Evolutionary conservation across 2,113 vertebrate genomes (phyloP).

Genomic region (Rattus rattus): DNA sequence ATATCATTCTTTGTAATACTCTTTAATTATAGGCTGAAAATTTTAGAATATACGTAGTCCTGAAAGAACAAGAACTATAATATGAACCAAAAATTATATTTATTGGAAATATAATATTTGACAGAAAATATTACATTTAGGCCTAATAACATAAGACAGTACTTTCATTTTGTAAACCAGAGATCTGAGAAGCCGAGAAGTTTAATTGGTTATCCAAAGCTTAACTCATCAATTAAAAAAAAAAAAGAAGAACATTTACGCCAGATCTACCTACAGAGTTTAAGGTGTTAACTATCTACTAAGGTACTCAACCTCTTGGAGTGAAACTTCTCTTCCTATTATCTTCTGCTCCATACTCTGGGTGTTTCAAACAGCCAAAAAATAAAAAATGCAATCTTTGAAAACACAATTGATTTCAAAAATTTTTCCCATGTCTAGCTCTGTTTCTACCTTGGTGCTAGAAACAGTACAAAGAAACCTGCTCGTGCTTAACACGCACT

Average conservation of each 20-base stretch:
- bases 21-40: neutral
- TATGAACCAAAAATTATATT: constrained; percentile 25
- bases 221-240: neutral
- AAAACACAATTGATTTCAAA: constrained; percentile 24
- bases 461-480: neutral
- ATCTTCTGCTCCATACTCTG: neutral
- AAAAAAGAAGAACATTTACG: constrained; percentile 13
- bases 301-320: neutral
- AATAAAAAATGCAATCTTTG: neutral
- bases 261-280: neutral
- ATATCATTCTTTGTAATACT: constrained; percentile 23
- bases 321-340: neutral
- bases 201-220: neutral
- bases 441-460: constrained; percentile 4
- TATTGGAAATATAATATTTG: constrained; percentile 40
- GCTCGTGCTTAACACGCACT: neutral
- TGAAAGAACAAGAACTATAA: neutral
- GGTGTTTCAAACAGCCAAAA: neutral
- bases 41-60: constrained; percentile 48
- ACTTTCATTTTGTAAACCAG: neutral
- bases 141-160: neutral
- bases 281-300: neutral
- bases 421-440: neutral
- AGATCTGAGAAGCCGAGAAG: constrained; percentile 12
- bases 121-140: constrained; percentile 23